Percentiles rank a stretch among this genome's conserved stretches.
Evolutionary conservation across 2,888 invertebrate genomes (phyloP).

Genomic region (Drosophila robusta): DNA sequence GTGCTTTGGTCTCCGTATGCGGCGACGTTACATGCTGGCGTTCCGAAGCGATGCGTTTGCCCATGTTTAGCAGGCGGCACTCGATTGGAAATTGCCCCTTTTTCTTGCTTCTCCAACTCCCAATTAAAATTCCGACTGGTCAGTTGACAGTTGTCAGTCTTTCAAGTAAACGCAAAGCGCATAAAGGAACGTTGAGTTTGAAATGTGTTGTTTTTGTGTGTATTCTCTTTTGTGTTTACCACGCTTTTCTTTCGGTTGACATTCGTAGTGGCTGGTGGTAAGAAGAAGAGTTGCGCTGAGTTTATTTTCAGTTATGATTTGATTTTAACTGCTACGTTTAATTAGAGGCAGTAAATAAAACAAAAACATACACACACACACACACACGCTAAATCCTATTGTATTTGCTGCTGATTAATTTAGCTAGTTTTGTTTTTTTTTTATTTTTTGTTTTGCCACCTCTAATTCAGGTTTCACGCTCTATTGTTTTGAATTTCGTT

Average conservation of each 20-base stretch:
- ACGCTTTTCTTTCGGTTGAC: slow-evolving; percentile 40
- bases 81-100: background rate
- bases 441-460: slow-evolving; percentile 40
- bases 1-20: slow-evolving; percentile 48
- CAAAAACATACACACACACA: slow-evolving; percentile 1
- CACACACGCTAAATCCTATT: slow-evolving; percentile 16
- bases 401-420: slow-evolving; percentile 24
- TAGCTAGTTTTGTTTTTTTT: slow-evolving; percentile 12
- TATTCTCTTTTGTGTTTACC: slow-evolving; percentile 46
- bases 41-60: slow-evolving; percentile 78
- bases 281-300: slow-evolving; percentile 29
- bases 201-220: slow-evolving; percentile 54
- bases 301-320: slow-evolving; percentile 38
- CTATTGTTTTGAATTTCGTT: slow-evolving; percentile 57
- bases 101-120: slow-evolving; percentile 2
- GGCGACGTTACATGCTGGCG: slow-evolving; percentile 54
- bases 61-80: slow-evolving; percentile 67
- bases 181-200: slow-evolving; percentile 54
- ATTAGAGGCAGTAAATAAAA: slow-evolving; percentile 14
- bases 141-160: slow-evolving; percentile 54
- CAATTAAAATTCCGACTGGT: slow-evolving; percentile 3
- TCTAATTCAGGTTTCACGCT: slow-evolving; percentile 51
- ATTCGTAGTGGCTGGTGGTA: slow-evolving; percentile 42
- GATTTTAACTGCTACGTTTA: background rate
- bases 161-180: slow-evolving; percentile 46